These are phyloP conservation scores for Coregonus suidteri DNA, from an alignment of 2,797 vertebrate species.

Conservation along the genomic window DNA sequence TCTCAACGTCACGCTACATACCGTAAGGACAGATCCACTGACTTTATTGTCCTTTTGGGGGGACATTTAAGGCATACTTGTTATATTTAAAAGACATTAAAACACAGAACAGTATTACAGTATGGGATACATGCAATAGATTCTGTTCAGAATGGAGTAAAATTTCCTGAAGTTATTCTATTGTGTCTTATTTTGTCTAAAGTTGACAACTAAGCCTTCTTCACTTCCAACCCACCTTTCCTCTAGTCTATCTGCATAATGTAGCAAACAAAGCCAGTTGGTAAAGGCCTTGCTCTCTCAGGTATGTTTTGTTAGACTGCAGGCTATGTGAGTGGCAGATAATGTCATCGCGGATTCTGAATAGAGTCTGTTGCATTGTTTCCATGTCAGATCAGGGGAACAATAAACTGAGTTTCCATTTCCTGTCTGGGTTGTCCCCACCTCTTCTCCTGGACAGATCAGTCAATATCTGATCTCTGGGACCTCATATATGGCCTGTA, in stretches of 20 bases:
- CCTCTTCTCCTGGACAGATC: neutral
- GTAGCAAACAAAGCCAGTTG: neutral
- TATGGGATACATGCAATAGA: neutral
- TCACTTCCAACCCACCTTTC: neutral
- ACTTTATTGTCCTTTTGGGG: neutral
- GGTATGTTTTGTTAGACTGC: neutral
- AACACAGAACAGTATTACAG: no score
- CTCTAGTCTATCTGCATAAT: neutral
- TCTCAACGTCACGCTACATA: conserved; percentile 90
- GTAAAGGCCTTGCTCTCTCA: neutral
- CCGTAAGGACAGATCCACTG: conserved; percentile 75
- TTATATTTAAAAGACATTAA: conserved; percentile 36
- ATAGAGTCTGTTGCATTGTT: neutral
- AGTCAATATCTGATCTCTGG: neutral
- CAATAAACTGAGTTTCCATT: neutral
- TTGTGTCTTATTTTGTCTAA: neutral
- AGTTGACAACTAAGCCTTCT: neutral
- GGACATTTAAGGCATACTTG: conserved; percentile 61
- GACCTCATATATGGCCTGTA: neutral
- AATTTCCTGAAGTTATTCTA: neutral
- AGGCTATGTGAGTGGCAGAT: neutral
- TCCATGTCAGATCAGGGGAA: neutral
- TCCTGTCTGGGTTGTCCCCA: conserved; percentile 3
- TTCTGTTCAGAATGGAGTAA: neutral
- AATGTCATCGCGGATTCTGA: neutral